Evolutionary conservation across 1,140 invertebrate genomes (phyloP), one percentile per base, ranked within the genome.

Genomic region (Tetramorium parvispinum): DNA sequence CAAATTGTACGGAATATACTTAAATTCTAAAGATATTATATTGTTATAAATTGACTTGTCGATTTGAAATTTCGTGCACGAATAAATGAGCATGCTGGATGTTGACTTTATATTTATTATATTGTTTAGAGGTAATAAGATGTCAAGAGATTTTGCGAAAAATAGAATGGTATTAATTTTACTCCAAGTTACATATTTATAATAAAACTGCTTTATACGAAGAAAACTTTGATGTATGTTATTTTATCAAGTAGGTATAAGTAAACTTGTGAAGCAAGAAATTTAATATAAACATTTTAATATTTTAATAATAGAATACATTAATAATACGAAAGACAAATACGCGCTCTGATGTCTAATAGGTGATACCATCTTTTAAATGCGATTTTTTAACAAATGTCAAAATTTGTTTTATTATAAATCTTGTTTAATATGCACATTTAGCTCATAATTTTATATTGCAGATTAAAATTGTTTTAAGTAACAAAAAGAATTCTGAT

Each of bases 1-100:
- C 16, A 82, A 82, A 27, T 16, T 46, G 2, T 49, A 66, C 53
- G 13, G 10, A 2, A 68, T 57, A 70, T 43, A 43, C 40, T 21
- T 68, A 87, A 46, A 1, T 65, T 55, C 4, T 46, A 27, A 51
- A 53, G 13, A 4, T 10, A 40, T n/a, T 77, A 37, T 87, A 51
- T 51, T 27, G 11, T 55, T 57, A 18, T 53, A 13, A 13, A 53
- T 27, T 68, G 43, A 63, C 3, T 21, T 7, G 57, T 46, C 7
- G 1, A 3, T 77, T 61, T 77, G 4, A 76, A 43, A 77, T 59
- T 66, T 79, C 13, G 1, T 66, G 11, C 59, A n/a, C n/a, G 43
- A 5, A 63, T 49, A 21, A 11, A 63, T 49, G 21, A 11, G 51
- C 18, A 66, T 53, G 59, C 24, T 46, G 16, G 18, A 51, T 37